Evolutionary conservation across 37 sponge, comb jelly and placozoan genomes (phyloP).

Genomic region (Dysidea cf. avara): DNA sequence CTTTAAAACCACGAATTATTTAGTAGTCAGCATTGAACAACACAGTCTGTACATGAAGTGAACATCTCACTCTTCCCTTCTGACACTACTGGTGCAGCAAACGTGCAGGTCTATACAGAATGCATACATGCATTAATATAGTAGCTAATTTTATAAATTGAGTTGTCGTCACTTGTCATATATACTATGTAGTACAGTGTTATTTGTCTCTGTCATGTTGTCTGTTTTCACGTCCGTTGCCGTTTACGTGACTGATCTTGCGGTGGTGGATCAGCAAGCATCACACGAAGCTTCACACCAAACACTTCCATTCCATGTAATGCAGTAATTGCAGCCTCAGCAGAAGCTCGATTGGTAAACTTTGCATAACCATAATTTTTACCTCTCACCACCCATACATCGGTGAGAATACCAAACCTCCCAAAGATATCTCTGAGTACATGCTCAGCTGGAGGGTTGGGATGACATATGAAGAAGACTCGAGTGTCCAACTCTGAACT

Average conservation of each 20-base stretch:
- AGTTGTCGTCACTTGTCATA: too few species aligned
- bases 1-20: too few species aligned
- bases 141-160: too few species aligned
- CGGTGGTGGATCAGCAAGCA: slow-evolving; percentile 82
- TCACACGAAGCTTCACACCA: slow-evolving; percentile 80
- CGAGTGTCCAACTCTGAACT: slow-evolving; percentile 67
- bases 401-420: slow-evolving; percentile 84
- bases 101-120: too few species aligned
- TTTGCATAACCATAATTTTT: slow-evolving; percentile 94
- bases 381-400: slow-evolving; percentile 86
- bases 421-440: slow-evolving; percentile 80
- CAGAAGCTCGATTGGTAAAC: slow-evolving; percentile 66
- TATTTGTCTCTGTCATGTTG: background rate
- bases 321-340: slow-evolving; percentile 89
- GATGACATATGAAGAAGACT: slow-evolving; percentile 90
- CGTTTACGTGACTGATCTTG: too few species aligned
- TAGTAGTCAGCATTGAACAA: too few species aligned
- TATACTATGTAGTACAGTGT: background rate
- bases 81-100: too few species aligned
- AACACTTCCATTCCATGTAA: slow-evolving; percentile 88
- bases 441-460: slow-evolving; percentile 80
- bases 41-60: too few species aligned
- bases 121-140: background rate
- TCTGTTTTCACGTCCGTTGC: slow-evolving; percentile 13
- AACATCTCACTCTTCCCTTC: too few species aligned